Conservation (phyloP, 2,113 vertebrate genomes). For the Gadus chalcogrammus region DNA sequence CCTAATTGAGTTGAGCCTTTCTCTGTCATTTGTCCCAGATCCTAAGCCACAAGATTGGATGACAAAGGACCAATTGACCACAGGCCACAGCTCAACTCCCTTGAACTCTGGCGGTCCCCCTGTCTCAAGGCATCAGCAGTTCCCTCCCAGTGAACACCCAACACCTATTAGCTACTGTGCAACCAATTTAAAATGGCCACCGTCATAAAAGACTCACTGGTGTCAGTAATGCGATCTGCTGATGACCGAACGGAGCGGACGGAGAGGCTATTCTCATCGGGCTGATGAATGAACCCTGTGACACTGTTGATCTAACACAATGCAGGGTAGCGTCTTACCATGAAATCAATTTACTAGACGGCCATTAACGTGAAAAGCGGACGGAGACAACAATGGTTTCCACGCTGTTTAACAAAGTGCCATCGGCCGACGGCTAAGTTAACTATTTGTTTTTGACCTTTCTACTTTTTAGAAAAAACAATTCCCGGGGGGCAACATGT, state of each 20-base stretch:
- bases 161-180: slow-evolving; percentile 48
- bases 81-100: slow-evolving; percentile 28
- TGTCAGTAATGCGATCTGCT: slow-evolving; percentile 59
- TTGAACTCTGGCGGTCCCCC: slow-evolving; percentile 17
- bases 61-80: slow-evolving; percentile 35
- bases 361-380: neutral
- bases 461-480: no score
- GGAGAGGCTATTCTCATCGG: slow-evolving; percentile 43
- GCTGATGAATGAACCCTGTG: slow-evolving; percentile 41
- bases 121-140: slow-evolving; percentile 19
- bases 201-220: slow-evolving; percentile 50
- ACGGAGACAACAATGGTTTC: no score
- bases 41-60: slow-evolving; percentile 2
- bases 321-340: neutral
- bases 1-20: neutral
- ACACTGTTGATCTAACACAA: slow-evolving; percentile 31
- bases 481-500: no score
- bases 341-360: neutral
- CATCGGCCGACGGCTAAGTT: no score
- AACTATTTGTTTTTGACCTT: no score
- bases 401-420: no score
- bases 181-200: slow-evolving; percentile 55
- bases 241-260: slow-evolving; percentile 50
- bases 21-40: slow-evolving; percentile 6
- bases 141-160: slow-evolving; percentile 35